Conservation (phyloP, 2,113 vertebrate genomes). For the Tragelaphus scriptus region DNA sequence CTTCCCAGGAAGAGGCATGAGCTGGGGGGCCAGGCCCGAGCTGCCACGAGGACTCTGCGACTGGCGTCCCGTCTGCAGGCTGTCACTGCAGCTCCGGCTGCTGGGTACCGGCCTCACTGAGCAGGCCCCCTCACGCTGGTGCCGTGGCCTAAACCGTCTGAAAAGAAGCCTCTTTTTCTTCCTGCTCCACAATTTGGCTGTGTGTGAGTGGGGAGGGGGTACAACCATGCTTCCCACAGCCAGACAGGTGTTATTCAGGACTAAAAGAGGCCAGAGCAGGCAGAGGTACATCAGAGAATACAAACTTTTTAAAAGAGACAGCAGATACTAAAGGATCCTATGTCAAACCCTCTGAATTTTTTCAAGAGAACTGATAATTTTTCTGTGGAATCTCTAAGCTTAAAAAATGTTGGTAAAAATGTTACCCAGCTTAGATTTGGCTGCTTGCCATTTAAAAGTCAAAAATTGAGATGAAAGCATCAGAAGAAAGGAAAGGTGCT, state of each 20-base stretch:
- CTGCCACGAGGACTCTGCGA: rapidly evolving
- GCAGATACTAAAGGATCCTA: not conserved
- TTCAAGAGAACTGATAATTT: not conserved
- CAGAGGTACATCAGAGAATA: not conserved
- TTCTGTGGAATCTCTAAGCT: not conserved
- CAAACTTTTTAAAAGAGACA: not conserved
- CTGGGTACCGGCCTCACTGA: not conserved
- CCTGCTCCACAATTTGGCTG: not conserved
- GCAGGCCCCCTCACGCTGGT: not conserved
- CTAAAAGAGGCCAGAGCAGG: not conserved
- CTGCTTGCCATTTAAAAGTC: not conserved
- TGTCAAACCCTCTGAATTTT: not conserved
- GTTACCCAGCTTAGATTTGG: not conserved
- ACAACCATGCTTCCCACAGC: not conserved
- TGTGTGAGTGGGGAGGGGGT: rapidly evolving
- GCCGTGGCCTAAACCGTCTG: not conserved
- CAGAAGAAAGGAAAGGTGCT: not conserved
- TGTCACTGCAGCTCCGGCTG: not conserved
- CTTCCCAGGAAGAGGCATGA: too few species aligned
- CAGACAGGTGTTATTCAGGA: not conserved
- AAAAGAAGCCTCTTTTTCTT: not conserved
- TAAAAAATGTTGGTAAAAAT: not conserved
- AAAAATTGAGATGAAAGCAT: not conserved
- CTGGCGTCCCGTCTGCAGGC: not conserved
- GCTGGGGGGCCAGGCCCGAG: not conserved